Conservation (phyloP, 1,140 invertebrate genomes). For the Dryas iulia region DNA sequence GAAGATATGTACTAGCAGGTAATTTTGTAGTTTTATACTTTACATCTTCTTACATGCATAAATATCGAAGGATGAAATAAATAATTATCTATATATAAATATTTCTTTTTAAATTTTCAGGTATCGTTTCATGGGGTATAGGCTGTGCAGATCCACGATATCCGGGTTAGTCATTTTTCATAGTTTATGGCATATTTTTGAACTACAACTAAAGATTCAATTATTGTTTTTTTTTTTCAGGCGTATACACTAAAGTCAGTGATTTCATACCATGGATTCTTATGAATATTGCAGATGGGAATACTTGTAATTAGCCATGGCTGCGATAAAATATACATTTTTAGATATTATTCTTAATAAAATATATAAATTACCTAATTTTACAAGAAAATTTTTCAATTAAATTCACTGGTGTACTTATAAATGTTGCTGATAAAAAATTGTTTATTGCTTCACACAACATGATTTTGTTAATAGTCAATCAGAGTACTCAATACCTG, state of each 20-base stretch:
- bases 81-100: too few species aligned
- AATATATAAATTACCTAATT: background rate
- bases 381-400: too few species aligned
- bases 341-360: background rate
- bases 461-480: background rate
- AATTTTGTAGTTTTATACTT: constrained; percentile 33
- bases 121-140: constrained; percentile 82
- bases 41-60: background rate
- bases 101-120: constrained; percentile 50
- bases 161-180: constrained; percentile 64
- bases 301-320: constrained; percentile 34
- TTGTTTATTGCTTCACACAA: too few species aligned
- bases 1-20: constrained; percentile 75
- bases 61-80: background rate
- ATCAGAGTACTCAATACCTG: background rate
- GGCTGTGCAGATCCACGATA: constrained; percentile 80
- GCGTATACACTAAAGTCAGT: constrained; percentile 82
- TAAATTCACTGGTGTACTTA: too few species aligned
- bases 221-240: too few species aligned
- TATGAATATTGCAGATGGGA: constrained; percentile 61
- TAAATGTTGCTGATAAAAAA: too few species aligned
- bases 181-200: too few species aligned
- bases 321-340: background rate
- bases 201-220: too few species aligned
- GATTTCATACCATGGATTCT: constrained; percentile 82